Evolutionary conservation across 2,888 invertebrate species (phyloP).

Genomic region (Scotopteryx bipunctaria): DNA sequence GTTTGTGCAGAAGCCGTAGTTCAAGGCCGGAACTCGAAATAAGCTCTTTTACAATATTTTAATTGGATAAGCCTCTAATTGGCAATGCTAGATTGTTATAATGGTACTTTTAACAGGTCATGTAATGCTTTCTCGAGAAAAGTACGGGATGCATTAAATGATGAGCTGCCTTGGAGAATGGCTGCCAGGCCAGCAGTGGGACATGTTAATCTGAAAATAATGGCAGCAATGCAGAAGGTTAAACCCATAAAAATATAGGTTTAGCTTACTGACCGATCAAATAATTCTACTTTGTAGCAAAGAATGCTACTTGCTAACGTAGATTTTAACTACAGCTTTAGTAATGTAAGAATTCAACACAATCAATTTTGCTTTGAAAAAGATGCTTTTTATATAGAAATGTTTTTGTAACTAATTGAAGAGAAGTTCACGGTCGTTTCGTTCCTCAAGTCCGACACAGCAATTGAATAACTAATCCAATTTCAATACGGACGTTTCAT

Average conservation of each 20-base stretch:
- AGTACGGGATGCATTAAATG: too few relatives aligned
- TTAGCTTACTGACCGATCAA: too few relatives aligned
- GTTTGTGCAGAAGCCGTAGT: slow-evolving; percentile 54
- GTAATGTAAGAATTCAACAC: not conserved
- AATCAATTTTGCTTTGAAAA: not conserved
- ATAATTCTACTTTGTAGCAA: too few relatives aligned
- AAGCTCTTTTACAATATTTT: slow-evolving; percentile 21
- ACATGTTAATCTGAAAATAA: not conserved
- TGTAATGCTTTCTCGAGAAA: too few relatives aligned
- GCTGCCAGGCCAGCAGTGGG: not conserved
- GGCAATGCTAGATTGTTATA: not conserved
- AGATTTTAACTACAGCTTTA: too few relatives aligned
- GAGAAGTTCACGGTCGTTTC: slow-evolving; percentile 11
- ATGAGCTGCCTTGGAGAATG: not conserved
- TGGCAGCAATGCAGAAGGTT: not conserved
- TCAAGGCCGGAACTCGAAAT: slow-evolving; percentile 25
- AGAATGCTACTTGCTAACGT: too few relatives aligned
- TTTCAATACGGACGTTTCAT: slow-evolving; percentile 3
- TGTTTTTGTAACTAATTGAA: slow-evolving; percentile 14
- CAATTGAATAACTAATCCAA: slow-evolving; percentile 7
- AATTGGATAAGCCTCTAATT: slow-evolving; percentile 4
- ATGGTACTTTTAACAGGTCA: too few relatives aligned
- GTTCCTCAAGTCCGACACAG: not conserved
- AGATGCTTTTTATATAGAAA: slow-evolving; percentile 4
- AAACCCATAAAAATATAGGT: not conserved